Evolutionary conservation across 2,888 invertebrate genomes (phyloP).

Genomic region (Ypsolopha scabrella): DNA sequence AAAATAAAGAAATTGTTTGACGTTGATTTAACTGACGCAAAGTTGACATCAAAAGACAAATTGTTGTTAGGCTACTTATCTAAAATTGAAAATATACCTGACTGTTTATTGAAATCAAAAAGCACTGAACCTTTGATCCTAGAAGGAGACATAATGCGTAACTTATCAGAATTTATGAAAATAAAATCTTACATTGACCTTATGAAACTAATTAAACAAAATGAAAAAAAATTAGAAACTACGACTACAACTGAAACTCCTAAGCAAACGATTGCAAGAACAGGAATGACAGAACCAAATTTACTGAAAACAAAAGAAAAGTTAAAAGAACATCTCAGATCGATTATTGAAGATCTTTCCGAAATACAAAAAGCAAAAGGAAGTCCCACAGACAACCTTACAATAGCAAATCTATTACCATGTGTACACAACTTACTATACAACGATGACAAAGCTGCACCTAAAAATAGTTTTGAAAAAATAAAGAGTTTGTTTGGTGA

Average conservation of each 20-base stretch:
- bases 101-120: conserved; percentile 25
- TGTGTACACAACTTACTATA: conserved; percentile 47
- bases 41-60: conserved; percentile 33
- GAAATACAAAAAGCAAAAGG: conserved; percentile 39
- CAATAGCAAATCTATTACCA: conserved; percentile 39
- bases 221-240: conserved; percentile 8
- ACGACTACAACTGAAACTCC: conserved; percentile 6
- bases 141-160: conserved; percentile 43
- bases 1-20: conserved; percentile 27
- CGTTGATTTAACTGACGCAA: conserved; percentile 24
- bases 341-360: conserved; percentile 42
- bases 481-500: conserved; percentile 9
- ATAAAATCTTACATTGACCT: conserved; percentile 48
- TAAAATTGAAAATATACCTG: conserved; percentile 36
- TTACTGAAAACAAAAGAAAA: conserved; percentile 34
- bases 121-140: conserved; percentile 12
- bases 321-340: conserved; percentile 45
- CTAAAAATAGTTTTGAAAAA: background rate
- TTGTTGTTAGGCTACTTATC: conserved; percentile 43
- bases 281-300: conserved; percentile 10
- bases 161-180: conserved; percentile 50
- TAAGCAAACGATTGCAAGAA: conserved; percentile 7
- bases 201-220: conserved; percentile 26
- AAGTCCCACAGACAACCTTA: conserved; percentile 19
- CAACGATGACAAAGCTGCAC: conserved; percentile 9